Evolutionary conservation across 2,797 vertebrate species (phyloP).

Genomic region (Sparidentex hasta): DNA sequence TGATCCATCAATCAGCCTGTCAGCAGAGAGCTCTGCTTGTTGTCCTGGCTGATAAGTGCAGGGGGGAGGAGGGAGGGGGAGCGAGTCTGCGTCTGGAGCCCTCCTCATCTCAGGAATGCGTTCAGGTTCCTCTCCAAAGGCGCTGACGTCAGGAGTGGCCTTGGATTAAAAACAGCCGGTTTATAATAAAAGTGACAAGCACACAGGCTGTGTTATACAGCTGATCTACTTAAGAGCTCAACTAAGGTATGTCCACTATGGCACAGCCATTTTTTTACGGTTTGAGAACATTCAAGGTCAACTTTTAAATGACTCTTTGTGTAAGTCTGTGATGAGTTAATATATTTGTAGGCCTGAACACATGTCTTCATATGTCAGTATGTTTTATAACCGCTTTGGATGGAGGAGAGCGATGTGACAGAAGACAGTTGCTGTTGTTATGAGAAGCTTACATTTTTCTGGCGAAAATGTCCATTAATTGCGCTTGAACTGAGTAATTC

Average conservation of each 20-base stretch:
- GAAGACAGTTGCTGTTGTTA: not conserved
- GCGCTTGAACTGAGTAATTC: not conserved
- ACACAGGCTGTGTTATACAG: constrained; percentile 23
- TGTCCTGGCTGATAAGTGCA: constrained; percentile 59
- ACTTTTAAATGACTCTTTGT: not conserved
- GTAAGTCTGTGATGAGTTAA: not conserved
- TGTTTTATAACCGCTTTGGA: constrained; percentile 20
- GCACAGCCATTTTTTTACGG: not conserved
- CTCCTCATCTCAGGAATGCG: constrained; percentile 75
- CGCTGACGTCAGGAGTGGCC: constrained; percentile 75
- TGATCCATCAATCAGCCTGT: constrained; percentile 54
- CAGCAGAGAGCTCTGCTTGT: constrained; percentile 54
- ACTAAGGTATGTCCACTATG: constrained; percentile 7
- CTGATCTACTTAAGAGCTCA: constrained; percentile 27
- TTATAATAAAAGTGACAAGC: constrained; percentile 53
- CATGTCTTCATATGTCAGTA: not conserved
- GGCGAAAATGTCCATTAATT: not conserved
- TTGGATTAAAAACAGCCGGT: constrained; percentile 72
- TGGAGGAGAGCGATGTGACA: not conserved
- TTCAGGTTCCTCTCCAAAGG: constrained; percentile 70
- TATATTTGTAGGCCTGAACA: not conserved
- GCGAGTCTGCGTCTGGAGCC: constrained; percentile 63
- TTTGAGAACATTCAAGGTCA: constrained; percentile 3
- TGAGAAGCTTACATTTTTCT: not conserved
- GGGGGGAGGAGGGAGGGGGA: not conserved